Conservation (phyloP, 2,797 vertebrate species). For the Taeniopygia guttata region DNA sequence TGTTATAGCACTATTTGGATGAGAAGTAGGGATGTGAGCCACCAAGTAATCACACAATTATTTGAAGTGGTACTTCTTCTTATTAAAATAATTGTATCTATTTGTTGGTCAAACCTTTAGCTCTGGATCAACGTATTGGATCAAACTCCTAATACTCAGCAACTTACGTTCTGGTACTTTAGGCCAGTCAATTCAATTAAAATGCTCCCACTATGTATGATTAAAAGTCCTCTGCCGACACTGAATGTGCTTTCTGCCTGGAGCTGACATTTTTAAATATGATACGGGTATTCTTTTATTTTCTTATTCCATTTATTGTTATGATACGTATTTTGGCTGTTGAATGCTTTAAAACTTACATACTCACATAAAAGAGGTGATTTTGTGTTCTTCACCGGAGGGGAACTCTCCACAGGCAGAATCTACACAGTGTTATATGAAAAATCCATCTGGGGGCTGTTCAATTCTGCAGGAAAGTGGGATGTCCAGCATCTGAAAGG, state of each 20-base stretch:
- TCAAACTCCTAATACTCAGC: neutral
- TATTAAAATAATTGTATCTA: conserved; percentile 13
- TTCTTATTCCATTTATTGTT: neutral
- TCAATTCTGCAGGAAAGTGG: fast-evolving
- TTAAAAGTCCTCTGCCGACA: neutral
- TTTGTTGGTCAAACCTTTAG: neutral
- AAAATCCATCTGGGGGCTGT: neutral
- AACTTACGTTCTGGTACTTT: neutral
- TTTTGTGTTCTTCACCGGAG: neutral
- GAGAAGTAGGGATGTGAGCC: neutral
- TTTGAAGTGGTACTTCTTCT: neutral
- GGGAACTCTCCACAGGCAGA: neutral
- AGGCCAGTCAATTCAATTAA: conserved; percentile 13
- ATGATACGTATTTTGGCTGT: neutral
- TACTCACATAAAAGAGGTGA: neutral
- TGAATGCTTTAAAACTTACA: neutral
- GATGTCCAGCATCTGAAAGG: neutral
- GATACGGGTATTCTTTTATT: neutral
- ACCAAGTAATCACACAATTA: neutral
- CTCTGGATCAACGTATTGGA: neutral
- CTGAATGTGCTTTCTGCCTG: neutral
- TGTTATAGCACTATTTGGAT: neutral
- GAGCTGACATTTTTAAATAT: neutral
- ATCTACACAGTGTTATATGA: neutral
- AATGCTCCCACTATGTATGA: neutral